These are phyloP conservation scores for Adelognathus sp. DNA, from an alignment of 2,888 invertebrate genomes.

Conservation along the genomic window DNA sequence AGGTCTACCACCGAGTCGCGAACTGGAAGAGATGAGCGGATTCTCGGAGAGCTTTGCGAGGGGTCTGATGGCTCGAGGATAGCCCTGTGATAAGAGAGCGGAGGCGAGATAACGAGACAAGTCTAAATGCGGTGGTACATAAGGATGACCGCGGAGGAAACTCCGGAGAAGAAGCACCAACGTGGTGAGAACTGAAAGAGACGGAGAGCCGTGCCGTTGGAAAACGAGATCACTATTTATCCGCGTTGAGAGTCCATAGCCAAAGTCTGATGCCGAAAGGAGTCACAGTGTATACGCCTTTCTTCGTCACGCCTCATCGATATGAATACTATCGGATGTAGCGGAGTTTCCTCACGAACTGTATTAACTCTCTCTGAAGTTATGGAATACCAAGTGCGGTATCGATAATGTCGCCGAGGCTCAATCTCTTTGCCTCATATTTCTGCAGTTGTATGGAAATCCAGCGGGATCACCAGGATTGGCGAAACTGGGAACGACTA, in stretches of 20 bases:
- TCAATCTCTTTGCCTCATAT: neutral
- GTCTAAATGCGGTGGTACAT: constrained; percentile 8
- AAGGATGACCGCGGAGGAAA: neutral
- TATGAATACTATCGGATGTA: too few relatives aligned
- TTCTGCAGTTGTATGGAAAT: neutral
- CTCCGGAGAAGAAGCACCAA: neutral
- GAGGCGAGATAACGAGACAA: constrained; percentile 12
- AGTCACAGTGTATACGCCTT: too few relatives aligned
- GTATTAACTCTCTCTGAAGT: neutral
- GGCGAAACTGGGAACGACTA: neutral
- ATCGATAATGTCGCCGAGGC: neutral
- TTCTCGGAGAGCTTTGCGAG: neutral
- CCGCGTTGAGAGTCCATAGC: neutral
- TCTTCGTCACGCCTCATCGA: too few relatives aligned
- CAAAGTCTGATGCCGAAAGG: too few relatives aligned
- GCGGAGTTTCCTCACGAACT: neutral
- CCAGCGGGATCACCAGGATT: neutral
- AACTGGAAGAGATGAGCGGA: neutral
- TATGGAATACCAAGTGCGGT: neutral
- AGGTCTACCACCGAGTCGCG: too few relatives aligned
- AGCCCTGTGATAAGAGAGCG: neutral
- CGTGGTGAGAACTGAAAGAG: neutral
- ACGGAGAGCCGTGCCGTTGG: neutral
- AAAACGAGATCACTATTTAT: neutral
- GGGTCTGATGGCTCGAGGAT: neutral